Conservation (phyloP, 92 coral and sea anemone species). For the Porites lobata region DNA sequence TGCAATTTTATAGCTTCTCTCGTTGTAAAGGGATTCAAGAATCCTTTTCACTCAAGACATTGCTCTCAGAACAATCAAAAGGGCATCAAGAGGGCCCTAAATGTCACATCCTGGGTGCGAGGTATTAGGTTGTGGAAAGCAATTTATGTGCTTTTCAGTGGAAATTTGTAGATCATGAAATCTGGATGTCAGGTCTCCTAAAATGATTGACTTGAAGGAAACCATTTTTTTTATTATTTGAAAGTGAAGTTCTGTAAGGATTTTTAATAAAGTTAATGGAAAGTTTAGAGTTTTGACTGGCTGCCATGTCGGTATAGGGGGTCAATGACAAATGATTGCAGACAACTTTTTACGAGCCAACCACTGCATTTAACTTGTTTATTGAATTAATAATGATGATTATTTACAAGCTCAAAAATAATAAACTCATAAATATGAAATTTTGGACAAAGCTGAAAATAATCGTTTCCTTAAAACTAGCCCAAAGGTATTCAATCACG, state of each 20-base stretch:
- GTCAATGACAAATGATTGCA: too few species aligned
- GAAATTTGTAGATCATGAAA: too few species aligned
- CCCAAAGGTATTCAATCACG: background rate
- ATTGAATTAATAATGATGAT: background rate
- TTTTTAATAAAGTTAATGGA: slow-evolving; percentile 8
- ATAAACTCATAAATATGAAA: background rate
- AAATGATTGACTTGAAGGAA: background rate
- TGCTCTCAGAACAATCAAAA: too few species aligned
- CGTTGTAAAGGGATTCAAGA: too few species aligned
- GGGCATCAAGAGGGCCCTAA: too few species aligned
- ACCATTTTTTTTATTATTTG: background rate
- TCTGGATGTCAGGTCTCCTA: background rate
- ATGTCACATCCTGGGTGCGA: too few species aligned
- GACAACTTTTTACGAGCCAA: background rate
- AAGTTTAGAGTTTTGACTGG: background rate
- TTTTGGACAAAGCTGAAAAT: background rate
- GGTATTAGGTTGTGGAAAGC: too few species aligned
- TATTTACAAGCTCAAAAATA: slow-evolving; percentile 4
- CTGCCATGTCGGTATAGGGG: background rate
- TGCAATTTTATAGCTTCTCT: background rate
- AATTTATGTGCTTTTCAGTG: too few species aligned
- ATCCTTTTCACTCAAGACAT: too few species aligned
- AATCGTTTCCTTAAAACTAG: background rate
- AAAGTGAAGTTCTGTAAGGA: background rate
- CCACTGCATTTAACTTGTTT: background rate